These are phyloP conservation scores for Lutraria lutraria DNA, from an alignment of 2,888 invertebrate genomes.

Conservation along the genomic window DNA sequence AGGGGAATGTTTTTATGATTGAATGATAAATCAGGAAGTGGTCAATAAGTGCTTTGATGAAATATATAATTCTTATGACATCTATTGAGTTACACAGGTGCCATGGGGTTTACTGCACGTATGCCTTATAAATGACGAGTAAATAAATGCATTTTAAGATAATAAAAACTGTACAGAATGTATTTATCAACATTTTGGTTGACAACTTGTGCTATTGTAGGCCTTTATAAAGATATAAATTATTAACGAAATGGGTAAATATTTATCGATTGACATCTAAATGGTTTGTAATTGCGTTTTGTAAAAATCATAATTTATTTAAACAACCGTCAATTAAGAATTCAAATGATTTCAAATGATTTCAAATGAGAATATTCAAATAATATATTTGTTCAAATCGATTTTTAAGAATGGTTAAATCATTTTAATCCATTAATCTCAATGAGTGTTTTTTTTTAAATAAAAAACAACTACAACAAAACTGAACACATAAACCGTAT, in stretches of 20 bases:
- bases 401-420: too few relatives aligned
- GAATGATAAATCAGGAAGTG: too few relatives aligned
- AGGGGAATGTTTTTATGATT: too few relatives aligned
- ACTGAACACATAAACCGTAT: too few relatives aligned
- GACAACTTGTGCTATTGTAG: neutral
- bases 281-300: neutral
- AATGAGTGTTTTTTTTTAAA: too few relatives aligned
- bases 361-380: too few relatives aligned
- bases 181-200: neutral
- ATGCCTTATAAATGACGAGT: neutral
- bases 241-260: neutral
- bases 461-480: too few relatives aligned
- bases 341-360: neutral
- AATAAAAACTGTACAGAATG: neutral
- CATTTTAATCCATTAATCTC: too few relatives aligned
- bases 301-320: neutral
- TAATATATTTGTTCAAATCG: too few relatives aligned
- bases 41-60: neutral
- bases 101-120: neutral
- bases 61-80: neutral
- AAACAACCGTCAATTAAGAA: neutral
- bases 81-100: neutral
- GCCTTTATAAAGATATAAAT: neutral
- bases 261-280: conserved; percentile 12
- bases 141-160: neutral